Conservation (phyloP, 2,797 vertebrate genomes). For the Leucoraja ocellata region DNA sequence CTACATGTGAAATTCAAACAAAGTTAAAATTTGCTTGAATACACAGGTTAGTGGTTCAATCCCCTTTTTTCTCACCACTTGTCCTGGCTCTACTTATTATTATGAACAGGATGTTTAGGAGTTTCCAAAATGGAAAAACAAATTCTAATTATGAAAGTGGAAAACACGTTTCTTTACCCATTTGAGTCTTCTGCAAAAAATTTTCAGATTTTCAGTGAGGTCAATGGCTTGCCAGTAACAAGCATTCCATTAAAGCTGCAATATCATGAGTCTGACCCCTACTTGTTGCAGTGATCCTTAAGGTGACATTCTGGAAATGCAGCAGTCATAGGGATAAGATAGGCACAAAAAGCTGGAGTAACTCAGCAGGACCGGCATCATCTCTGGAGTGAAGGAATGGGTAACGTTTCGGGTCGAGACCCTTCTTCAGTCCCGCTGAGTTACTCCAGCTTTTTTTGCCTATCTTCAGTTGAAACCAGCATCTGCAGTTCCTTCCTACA, state of each 20-base stretch:
- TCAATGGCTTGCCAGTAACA: neutral
- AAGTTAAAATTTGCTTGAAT: neutral
- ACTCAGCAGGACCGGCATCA: no score
- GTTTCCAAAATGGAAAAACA: neutral
- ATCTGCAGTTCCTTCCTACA: no score
- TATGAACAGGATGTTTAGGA: neutral
- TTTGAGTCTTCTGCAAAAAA: neutral
- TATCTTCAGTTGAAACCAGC: no score
- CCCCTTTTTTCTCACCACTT: neutral
- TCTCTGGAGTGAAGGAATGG: no score
- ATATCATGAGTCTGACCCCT: neutral
- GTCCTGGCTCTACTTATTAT: neutral
- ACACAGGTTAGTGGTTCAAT: neutral
- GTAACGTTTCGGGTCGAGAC: no score
- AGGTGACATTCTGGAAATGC: neutral
- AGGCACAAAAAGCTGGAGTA: no score
- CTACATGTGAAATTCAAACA: neutral
- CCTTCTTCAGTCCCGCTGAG: no score
- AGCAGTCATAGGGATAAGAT: neutral
- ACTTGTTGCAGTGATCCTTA: neutral
- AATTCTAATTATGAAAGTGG: neutral
- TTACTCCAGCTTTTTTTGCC: no score
- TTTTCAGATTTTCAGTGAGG: neutral
- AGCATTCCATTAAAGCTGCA: neutral
- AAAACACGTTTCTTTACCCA: neutral